A percentile compares a stretch with the other conserved stretches of the same genome.
Conservation (phyloP, 2,113 vertebrate genomes). For the Nycticorax nycticorax region DNA sequence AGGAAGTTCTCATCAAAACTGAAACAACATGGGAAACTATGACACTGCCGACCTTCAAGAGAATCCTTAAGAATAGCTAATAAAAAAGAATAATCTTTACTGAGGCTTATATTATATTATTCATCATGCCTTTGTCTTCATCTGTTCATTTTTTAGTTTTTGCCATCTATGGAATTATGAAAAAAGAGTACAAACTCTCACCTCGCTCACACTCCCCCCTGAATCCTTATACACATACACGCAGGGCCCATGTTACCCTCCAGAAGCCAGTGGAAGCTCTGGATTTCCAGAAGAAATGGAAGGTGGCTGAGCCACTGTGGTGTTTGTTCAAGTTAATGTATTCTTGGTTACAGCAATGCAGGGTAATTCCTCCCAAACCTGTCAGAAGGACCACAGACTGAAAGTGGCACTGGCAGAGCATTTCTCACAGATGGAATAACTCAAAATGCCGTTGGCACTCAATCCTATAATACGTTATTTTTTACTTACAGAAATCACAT, state of each 20-base stretch:
- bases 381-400: not conserved
- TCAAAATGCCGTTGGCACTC: not conserved
- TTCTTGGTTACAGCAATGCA: not conserved
- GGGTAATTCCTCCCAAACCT: not conserved
- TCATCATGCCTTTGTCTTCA: not conserved
- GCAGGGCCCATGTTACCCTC: rapidly evolving
- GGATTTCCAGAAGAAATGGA: not conserved
- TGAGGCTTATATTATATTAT: not conserved
- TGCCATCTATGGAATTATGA: not conserved
- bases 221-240: not conserved
- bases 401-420: not conserved
- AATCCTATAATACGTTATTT: not conserved
- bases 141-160: not conserved
- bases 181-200: not conserved
- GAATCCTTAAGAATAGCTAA: not conserved
- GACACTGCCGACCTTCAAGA: not conserved
- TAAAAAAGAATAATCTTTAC: not conserved
- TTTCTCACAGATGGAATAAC: not conserved
- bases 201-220: rapidly evolving
- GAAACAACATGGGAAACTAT: not conserved
- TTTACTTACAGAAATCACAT: not conserved
- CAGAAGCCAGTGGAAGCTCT: not conserved
- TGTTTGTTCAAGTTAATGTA: not conserved
- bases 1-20: not conserved
- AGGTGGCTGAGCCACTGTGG: not conserved